These are phyloP conservation scores for Odobenus rosmarus DNA, from an alignment of 2,113 vertebrate species.

Conservation along the genomic window DNA sequence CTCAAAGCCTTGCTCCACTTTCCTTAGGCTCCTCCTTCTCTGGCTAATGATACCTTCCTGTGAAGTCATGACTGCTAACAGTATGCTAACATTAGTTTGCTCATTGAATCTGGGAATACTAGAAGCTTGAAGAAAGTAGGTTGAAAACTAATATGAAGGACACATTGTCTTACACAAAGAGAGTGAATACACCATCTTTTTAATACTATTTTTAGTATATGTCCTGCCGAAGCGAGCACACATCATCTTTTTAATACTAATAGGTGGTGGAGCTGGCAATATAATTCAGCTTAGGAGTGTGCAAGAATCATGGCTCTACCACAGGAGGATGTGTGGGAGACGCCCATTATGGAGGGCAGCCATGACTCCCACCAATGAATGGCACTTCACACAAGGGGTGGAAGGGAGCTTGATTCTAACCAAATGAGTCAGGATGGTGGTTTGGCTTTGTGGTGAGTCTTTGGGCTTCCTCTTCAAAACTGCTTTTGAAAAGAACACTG, in stretches of 20 bases:
- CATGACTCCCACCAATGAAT: accelerated
- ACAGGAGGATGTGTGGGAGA: neutral
- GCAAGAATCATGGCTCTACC: neutral
- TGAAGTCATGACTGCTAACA: neutral
- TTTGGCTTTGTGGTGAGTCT: neutral
- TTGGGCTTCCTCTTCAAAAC: neutral
- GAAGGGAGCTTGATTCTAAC: neutral
- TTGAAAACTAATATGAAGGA: neutral
- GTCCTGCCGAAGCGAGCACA: no score
- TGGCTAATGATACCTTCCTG: neutral
- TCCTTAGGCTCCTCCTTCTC: neutral
- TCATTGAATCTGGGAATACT: neutral
- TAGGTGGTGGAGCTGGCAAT: neutral
- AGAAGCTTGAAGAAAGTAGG: neutral
- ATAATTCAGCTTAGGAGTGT: neutral
- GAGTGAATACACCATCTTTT: neutral
- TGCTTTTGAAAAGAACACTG: slow-evolving; percentile 2
- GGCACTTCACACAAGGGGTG: accelerated
- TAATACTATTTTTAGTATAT: neutral
- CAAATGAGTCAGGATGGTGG: no score
- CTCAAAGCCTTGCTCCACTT: neutral
- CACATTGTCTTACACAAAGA: neutral
- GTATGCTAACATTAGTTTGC: neutral
- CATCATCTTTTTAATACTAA: neutral
- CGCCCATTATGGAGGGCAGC: neutral